A percentile compares a stretch with the other conserved stretches of the same genome.
Conservation (phyloP, 1,140 invertebrate genomes). For the Octopus sinensis region DNA sequence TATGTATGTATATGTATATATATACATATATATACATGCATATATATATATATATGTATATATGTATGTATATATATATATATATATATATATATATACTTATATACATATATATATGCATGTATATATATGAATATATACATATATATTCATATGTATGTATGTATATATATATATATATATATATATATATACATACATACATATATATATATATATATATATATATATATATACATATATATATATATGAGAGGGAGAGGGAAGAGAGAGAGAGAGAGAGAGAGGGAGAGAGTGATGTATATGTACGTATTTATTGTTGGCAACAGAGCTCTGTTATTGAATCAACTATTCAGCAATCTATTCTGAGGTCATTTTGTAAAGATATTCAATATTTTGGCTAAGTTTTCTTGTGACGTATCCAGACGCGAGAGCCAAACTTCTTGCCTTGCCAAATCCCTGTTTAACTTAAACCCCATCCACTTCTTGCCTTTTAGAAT, state of each 20-base stretch:
- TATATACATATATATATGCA: not conserved
- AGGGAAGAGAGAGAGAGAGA: conserved; percentile 7
- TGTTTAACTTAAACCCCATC: too few species aligned
- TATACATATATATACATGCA: conserved; percentile 1
- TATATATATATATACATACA: not conserved
- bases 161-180: conserved; percentile 2
- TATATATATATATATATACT: not conserved
- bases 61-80: not conserved
- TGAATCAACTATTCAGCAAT: too few species aligned
- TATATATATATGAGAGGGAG: not conserved
- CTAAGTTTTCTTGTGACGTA: too few species aligned
- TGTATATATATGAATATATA: not conserved
- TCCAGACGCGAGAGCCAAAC: too few species aligned
- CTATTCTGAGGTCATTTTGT: too few species aligned
- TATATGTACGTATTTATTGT: too few species aligned
- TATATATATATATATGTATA: conserved; percentile 2
- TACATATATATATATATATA: not conserved
- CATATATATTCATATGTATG: not conserved
- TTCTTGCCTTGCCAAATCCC: too few species aligned
- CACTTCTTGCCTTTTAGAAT: too few species aligned
- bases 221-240: not conserved
- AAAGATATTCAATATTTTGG: too few species aligned
- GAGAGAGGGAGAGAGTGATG: not conserved
- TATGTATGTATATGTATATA: not conserved
- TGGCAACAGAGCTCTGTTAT: too few species aligned